These are phyloP conservation scores for Pangasianodon hypophthalmus DNA, from an alignment of 2,113 vertebrate genomes.

Conservation along the genomic window DNA sequence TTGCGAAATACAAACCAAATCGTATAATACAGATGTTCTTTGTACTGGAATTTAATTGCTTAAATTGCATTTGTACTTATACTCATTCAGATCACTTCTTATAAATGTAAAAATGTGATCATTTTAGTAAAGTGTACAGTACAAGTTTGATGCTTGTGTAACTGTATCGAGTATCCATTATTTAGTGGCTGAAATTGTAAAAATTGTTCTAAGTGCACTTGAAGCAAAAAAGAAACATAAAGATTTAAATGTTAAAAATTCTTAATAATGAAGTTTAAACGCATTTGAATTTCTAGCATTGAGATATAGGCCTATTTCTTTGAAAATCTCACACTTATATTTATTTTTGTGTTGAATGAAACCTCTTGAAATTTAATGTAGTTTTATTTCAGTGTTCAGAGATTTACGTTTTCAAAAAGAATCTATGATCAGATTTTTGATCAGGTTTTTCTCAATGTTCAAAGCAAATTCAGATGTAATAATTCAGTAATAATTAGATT, in stretches of 20 bases:
- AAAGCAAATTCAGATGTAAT: background rate
- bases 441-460: background rate
- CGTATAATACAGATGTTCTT: no score
- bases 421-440: background rate
- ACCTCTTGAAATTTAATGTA: background rate
- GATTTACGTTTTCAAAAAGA: background rate
- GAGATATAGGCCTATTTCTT: background rate
- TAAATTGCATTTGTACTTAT: no score
- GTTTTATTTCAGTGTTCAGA: background rate
- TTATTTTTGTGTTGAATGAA: background rate
- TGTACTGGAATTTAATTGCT: no score
- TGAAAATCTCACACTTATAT: background rate
- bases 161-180: no score
- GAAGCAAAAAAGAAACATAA: no score
- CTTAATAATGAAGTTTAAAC: background rate
- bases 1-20: no score
- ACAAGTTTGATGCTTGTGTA: no score
- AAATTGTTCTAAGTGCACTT: no score
- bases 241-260: background rate
- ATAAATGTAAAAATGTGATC: background rate
- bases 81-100: background rate
- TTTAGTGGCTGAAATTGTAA: no score
- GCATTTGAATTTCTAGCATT: background rate
- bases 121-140: background rate
- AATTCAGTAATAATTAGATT: background rate